Evolutionary conservation across 2,113 vertebrate genomes (phyloP).

Genomic region (Bagarius yarrelli): DNA sequence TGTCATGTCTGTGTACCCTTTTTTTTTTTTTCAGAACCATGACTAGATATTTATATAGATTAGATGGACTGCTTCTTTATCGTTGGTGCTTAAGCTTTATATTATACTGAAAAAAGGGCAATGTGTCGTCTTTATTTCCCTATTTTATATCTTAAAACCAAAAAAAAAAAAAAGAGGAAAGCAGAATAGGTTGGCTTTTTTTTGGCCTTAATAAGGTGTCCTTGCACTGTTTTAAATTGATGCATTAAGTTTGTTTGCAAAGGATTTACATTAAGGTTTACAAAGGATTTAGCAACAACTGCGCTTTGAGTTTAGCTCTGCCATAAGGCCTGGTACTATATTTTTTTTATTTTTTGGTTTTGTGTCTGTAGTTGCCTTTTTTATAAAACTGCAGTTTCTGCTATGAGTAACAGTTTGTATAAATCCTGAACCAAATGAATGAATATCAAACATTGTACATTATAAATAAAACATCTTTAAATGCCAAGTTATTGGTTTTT

Average conservation of each 20-base stretch:
- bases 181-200: not conserved
- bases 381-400: slow-evolving; percentile 58
- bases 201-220: slow-evolving; percentile 46
- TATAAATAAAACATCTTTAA: slow-evolving; percentile 46
- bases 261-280: slow-evolving; percentile 44
- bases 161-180: slow-evolving; percentile 37
- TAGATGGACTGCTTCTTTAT: not conserved
- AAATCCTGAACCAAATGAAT: slow-evolving; percentile 49
- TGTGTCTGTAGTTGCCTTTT: slow-evolving; percentile 44
- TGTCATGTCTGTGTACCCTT: not conserved
- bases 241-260: slow-evolving; percentile 39
- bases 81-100: slow-evolving; percentile 15
- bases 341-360: slow-evolving; percentile 31
- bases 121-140: slow-evolving; percentile 12
- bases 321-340: slow-evolving; percentile 49
- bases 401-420: slow-evolving; percentile 54
- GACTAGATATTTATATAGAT: not conserved
- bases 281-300: slow-evolving; percentile 42
- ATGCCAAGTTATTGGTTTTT: not conserved
- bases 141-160: slow-evolving; percentile 48
- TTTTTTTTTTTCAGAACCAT: not conserved
- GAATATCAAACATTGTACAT: slow-evolving; percentile 49
- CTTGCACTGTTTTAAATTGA: slow-evolving; percentile 53
- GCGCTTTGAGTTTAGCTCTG: slow-evolving; percentile 28
- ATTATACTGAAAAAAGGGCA: slow-evolving; percentile 19